Percentiles rank a stretch among this genome's conserved stretches.
These are phyloP conservation scores for Neolamprologus cancellatus DNA, from an alignment of 2,113 vertebrate genomes.

Conservation along the genomic window DNA sequence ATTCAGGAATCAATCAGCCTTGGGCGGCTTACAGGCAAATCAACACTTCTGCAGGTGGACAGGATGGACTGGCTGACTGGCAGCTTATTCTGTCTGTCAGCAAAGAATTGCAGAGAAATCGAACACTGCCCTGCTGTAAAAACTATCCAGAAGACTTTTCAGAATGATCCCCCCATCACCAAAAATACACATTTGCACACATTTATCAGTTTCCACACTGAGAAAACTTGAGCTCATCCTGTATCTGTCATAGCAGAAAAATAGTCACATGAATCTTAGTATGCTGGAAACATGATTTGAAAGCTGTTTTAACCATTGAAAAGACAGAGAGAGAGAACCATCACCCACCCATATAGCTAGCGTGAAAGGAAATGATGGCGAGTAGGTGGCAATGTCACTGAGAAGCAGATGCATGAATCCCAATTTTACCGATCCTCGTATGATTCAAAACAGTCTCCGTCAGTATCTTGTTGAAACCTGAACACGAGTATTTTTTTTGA, in stretches of 20 bases:
- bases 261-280: not conserved
- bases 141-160: not conserved
- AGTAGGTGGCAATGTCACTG: not conserved
- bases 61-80: slow-evolving; percentile 29
- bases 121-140: not conserved
- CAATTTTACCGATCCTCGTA: not conserved
- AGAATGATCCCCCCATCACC: not conserved
- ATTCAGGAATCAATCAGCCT: slow-evolving; percentile 55
- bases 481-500: not conserved
- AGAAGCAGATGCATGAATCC: not conserved
- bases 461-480: not conserved
- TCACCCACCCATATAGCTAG: not conserved
- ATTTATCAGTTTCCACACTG: not conserved
- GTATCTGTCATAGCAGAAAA: not conserved
- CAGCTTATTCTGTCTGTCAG: slow-evolving; percentile 57
- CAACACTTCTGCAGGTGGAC: slow-evolving; percentile 52
- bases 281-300: not conserved
- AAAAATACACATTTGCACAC: not conserved
- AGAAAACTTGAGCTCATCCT: not conserved
- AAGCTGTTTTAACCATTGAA: not conserved
- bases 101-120: slow-evolving; percentile 28
- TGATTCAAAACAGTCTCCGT: not conserved
- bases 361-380: not conserved
- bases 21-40: slow-evolving; percentile 50
- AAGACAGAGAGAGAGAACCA: not conserved